Evolutionary conservation across 2,888 invertebrate genomes (phyloP).

Genomic region (Sericinus montela): DNA sequence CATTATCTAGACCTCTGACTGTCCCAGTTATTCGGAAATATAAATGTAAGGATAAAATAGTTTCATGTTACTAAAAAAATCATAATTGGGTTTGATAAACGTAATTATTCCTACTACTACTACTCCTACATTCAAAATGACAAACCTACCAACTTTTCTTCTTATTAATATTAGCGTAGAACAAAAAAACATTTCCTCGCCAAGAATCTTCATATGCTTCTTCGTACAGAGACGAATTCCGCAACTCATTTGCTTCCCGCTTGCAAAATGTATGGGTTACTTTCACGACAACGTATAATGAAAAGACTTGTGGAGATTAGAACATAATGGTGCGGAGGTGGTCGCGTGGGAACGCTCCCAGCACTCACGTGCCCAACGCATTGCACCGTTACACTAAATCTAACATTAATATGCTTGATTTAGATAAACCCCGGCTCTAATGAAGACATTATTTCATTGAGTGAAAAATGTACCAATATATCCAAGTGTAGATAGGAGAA

Average conservation of each 20-base stretch:
- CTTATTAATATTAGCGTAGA: no score
- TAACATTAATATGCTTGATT: conserved; percentile 72
- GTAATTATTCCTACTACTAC: no score
- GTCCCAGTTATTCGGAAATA: no score
- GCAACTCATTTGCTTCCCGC: conserved; percentile 50
- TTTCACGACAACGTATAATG: conserved; percentile 74
- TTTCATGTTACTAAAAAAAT: no score
- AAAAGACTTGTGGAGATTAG: conserved; percentile 74
- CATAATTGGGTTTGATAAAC: no score
- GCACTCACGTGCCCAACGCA: conserved; percentile 69
- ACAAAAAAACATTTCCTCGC: no score
- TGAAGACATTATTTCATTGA: conserved; percentile 14
- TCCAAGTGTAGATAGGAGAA: conserved; percentile 31
- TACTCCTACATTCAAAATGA: no score
- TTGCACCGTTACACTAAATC: conserved; percentile 66
- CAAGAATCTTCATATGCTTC: conserved; percentile 10
- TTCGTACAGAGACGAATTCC: conserved; percentile 29
- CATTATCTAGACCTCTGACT: no score
- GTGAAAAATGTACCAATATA: conserved; percentile 13
- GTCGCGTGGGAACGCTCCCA: conserved; percentile 78
- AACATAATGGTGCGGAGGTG: conserved; percentile 78
- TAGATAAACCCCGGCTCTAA: conserved; percentile 44
- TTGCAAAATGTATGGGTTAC: conserved; percentile 64
- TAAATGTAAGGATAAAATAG: no score
- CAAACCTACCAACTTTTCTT: no score